A percentile compares a stretch with the other conserved stretches of the same genome.
Evolutionary conservation across 2,797 vertebrate genomes (phyloP).

Genomic region (Anguilla anguilla): DNA sequence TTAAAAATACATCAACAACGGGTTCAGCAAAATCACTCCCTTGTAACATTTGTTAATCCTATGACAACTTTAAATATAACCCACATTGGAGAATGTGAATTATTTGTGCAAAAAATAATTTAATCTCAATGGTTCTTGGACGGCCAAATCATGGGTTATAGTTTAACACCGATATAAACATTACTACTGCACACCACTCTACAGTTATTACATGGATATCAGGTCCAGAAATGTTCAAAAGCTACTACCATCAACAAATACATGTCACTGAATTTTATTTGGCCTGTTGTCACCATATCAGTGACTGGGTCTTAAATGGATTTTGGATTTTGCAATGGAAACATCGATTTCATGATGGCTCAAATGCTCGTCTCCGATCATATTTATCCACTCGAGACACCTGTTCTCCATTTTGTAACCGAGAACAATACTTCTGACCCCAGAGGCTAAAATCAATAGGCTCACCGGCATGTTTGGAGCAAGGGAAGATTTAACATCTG

Average conservation of each 20-base stretch:
- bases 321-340: not conserved
- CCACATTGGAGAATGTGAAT: not conserved
- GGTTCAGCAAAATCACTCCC: not conserved
- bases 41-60: not conserved
- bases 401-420: constrained; percentile 18
- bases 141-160: not conserved
- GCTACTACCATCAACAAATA: not conserved
- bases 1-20: not conserved
- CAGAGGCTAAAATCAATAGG: constrained; percentile 2
- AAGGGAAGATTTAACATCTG: not conserved
- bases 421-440: constrained; percentile 18
- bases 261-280: not conserved
- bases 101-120: not conserved
- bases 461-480: not conserved
- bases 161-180: not conserved
- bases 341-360: not conserved
- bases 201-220: not conserved
- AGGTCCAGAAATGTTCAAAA: not conserved
- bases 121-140: not conserved
- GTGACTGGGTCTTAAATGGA: not conserved
- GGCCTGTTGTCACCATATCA: not conserved
- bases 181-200: not conserved
- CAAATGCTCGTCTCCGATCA: not conserved
- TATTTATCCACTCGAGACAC: not conserved
- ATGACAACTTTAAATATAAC: not conserved